Percentiles rank a stretch among this genome's conserved stretches.
These are phyloP conservation scores for Meghimatium bilineatum DNA, from an alignment of 2,888 invertebrate genomes.

Conservation along the genomic window DNA sequence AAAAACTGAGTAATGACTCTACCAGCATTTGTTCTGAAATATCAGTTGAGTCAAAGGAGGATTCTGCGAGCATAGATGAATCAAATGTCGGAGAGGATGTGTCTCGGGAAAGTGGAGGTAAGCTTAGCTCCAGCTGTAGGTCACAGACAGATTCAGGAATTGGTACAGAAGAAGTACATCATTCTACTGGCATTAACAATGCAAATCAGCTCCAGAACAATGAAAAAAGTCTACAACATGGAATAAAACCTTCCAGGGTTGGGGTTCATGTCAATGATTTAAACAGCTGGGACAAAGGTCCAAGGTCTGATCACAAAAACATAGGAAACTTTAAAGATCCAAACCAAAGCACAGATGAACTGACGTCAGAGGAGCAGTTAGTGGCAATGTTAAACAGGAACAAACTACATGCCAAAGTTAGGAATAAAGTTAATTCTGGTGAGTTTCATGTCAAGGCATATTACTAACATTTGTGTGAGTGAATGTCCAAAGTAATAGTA, in stretches of 20 bases:
- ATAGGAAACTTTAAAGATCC: slow-evolving; percentile 51
- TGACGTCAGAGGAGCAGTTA: slow-evolving; percentile 69
- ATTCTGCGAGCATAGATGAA: slow-evolving; percentile 54
- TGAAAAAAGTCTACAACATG: slow-evolving; percentile 59
- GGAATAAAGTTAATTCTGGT: slow-evolving; percentile 59
- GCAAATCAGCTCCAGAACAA: slow-evolving; percentile 63
- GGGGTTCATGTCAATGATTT: slow-evolving; percentile 70
- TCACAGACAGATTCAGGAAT: slow-evolving; percentile 68
- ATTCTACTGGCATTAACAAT: slow-evolving; percentile 12
- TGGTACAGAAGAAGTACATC: slow-evolving; percentile 45
- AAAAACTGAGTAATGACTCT: slow-evolving; percentile 61
- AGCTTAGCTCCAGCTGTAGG: slow-evolving; percentile 61
- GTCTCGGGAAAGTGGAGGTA: slow-evolving; percentile 48
- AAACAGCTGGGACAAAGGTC: slow-evolving; percentile 57
- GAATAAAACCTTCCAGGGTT: slow-evolving; percentile 57
- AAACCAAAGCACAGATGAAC: slow-evolving; percentile 60
- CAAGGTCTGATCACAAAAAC: slow-evolving; percentile 58
- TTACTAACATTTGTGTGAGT: background rate
- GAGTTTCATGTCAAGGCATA: slow-evolving; percentile 5
- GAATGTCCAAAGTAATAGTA: no score
- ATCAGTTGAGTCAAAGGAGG: slow-evolving; percentile 61
- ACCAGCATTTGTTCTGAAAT: slow-evolving; percentile 63
- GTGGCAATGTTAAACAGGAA: slow-evolving; percentile 66
- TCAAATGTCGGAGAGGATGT: slow-evolving; percentile 58
- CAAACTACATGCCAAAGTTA: slow-evolving; percentile 62